phyloP scores from a whole-genome alignment of 2,113 vertebrate species.

The Arvicanthis niloticus region DNA sequence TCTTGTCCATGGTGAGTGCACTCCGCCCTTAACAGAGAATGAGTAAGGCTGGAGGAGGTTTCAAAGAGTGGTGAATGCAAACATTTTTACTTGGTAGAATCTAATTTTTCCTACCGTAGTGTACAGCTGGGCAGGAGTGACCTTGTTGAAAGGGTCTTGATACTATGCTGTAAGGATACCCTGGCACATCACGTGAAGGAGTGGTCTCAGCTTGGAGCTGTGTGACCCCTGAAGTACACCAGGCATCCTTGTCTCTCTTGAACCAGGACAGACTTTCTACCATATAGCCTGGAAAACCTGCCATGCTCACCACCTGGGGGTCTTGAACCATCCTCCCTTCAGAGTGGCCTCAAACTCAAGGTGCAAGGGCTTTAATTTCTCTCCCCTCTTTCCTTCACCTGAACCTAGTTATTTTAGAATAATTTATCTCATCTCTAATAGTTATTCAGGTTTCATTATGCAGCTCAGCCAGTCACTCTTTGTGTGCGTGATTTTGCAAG shows the following conservation, averaged over 20 bases:
- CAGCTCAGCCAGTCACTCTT: not conserved
- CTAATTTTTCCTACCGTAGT: not conserved
- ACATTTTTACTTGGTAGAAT: not conserved
- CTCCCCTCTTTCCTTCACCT: not conserved
- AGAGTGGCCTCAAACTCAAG: not conserved
- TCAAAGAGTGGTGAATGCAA: not conserved
- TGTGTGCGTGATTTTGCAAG: not conserved
- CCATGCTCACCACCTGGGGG: not conserved
- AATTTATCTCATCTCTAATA: slow-evolving; percentile 17
- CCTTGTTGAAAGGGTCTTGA: not conserved
- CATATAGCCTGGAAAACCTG: not conserved
- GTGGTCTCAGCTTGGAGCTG: not conserved
- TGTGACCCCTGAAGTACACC: not conserved
- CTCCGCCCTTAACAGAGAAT: not conserved
- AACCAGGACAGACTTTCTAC: not conserved
- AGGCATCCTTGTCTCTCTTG: not conserved
- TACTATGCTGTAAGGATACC: not conserved
- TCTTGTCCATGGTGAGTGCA: slow-evolving; percentile 22
- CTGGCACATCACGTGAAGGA: not conserved
- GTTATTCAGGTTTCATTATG: slow-evolving; percentile 31
- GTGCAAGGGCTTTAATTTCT: not conserved
- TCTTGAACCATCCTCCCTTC: slow-evolving; percentile 10
- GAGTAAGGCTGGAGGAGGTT: not conserved
- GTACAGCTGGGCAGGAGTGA: not conserved
- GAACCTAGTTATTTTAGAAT: slow-evolving; percentile 20